Evolutionary conservation across 2,888 invertebrate genomes (phyloP), one percentile per base, ranked within the genome.

Genomic region (Scelioninae gen. 1): DNA sequence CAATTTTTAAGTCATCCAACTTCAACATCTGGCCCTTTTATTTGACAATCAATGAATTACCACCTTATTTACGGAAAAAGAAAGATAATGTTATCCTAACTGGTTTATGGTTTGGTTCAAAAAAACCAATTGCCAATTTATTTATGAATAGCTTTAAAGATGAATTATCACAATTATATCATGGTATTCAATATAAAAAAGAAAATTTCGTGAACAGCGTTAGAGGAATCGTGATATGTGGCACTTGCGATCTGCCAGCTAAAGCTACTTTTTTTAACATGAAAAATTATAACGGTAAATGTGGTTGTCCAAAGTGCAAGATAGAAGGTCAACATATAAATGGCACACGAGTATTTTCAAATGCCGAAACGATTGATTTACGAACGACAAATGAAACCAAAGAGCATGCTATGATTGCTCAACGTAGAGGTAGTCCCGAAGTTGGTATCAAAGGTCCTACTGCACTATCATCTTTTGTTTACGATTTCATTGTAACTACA

Each of bases 381-480:
- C 38, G 65, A 53, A 15, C 51, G 13, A 66, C 65, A 1, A 9
- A 23, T 2, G 65, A 66, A 66, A 53, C 40, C 0, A 13, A 13
- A n/a, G n/a, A 40, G 0, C 9, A 53, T 29, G 53, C 51, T 1
- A 0, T 5, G 5, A 38, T 8, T 1, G 53, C 65, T 1, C 0
- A 29, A n/a, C 7, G 40, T 53, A 23, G 1, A n/a, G 65, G 51
- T 13, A 9, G 13, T 16, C 5, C 29, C 5, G 29, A 40, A 66
- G 0, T 51, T 7, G 78, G 82, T 3, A 72, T 86, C 1, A 85
- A 84, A 80, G 85, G 82, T 23, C 79, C 82, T 1, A 76, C 78
- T 9, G 45, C 63, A 29, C 84, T 31, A 15, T 16, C 6, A 15
- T 53, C 8, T 65, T 83, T 15, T 56, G 74, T 15, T 43, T 40